Evolutionary conservation across 2,113 vertebrate species (phyloP), one percentile per base, ranked within the genome.

Genomic region (Trichomycterus rosablanca): DNA sequence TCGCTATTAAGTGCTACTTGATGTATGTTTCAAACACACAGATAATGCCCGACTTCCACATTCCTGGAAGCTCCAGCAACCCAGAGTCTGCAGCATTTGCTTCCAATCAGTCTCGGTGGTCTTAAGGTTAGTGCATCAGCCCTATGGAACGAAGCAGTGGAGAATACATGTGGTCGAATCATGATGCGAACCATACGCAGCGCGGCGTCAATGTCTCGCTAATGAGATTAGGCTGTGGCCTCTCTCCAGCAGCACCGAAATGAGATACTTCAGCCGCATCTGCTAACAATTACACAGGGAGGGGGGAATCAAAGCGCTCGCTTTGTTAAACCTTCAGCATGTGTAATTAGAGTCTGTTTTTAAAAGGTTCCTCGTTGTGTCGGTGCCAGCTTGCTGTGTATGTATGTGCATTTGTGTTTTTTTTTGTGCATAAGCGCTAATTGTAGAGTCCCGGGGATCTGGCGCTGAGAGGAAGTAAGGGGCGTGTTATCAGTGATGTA

Each of bases 161-260:
- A 60, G 63, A 73, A 70, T 37, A 32, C 44, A 66, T 65, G 75
- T 49, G 57, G 57, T 63, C 73, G 63, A 71, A 73, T 28, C 62
- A 67, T 56, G 59, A 73, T 46, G n/a, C 67, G 68, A 62, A 70
- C 64, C 67, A 63, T 73, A 81, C 81, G 70, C 10, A 42, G 73
- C 75, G 74, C 68, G 67, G 78, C 75, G 76, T 78, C 78, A 82
- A 80, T 72, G 72, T 81, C 76, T 64, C 75, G 68, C 76, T 87
- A 87, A 86, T 84, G 81, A 86, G 83, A 88, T 87, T 82, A 87
- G 81, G 73, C 82, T 81, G 67, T 75, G 83, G 84, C 84, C 53
- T 70, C 52, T 68, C 63, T 83, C 78, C 76, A 73, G 58, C 32
- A 50, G 50, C 56, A 48, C 49, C 58, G 70, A 71, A 74, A 75